Percentiles rank a stretch among this genome's conserved stretches.
phyloP scores from a whole-genome alignment of 2,888 invertebrate species.

The Halictus ligatus region DNA sequence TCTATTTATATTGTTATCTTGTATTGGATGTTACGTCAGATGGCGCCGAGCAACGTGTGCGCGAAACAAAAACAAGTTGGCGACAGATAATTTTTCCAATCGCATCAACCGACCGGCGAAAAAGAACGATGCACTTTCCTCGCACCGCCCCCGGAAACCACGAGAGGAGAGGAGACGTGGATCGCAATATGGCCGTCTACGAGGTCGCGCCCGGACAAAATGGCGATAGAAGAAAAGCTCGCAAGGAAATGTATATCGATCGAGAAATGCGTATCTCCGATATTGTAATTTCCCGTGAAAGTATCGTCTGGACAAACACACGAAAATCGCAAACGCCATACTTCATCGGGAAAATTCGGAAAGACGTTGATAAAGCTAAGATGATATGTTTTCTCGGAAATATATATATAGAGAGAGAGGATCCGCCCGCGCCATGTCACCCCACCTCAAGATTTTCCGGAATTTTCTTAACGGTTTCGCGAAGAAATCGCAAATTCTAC shows the following conservation, averaged over 20 bases:
- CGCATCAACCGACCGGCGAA: conserved; percentile 45
- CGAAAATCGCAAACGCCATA: conserved; percentile 68
- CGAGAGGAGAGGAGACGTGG: conserved; percentile 65
- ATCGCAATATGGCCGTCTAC: conserved; percentile 81
- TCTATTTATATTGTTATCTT: conserved; percentile 80
- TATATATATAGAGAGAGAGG: conserved; percentile 40
- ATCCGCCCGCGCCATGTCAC: conserved; percentile 68
- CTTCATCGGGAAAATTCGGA: conserved; percentile 61
- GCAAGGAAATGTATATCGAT: conserved; percentile 55
- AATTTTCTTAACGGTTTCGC: conserved; percentile 34
- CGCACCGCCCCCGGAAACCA: conserved; percentile 72
- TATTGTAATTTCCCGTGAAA: conserved; percentile 49
- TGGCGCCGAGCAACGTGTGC: conserved; percentile 60
- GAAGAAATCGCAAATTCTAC: not conserved
- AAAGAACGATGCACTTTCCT: conserved; percentile 56
- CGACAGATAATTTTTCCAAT: conserved; percentile 68
- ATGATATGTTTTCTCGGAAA: conserved; percentile 22
- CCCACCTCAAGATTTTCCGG: conserved; percentile 48
- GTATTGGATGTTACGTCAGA: conserved; percentile 71
- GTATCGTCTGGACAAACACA: conserved; percentile 66
- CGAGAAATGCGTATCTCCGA: not conserved
- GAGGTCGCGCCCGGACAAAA: conserved; percentile 80
- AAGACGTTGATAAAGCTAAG: not conserved
- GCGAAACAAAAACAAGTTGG: conserved; percentile 72
- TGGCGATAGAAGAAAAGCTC: conserved; percentile 78